Evolutionary conservation across 2,888 invertebrate species (phyloP).

Genomic region (Drosophila multiciliata): DNA sequence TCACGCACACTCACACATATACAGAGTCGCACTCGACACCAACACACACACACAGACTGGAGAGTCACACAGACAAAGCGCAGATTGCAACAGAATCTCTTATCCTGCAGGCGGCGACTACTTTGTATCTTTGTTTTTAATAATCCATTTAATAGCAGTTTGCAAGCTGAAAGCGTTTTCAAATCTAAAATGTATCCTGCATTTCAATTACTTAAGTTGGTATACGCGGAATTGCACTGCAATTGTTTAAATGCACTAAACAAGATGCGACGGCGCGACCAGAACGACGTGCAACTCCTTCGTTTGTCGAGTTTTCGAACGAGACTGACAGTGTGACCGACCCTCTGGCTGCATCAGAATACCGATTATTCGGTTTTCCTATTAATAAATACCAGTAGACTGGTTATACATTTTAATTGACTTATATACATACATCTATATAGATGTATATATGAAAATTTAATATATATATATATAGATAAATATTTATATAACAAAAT

Average conservation of each 20-base stretch:
- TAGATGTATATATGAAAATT: no score
- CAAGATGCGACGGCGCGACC: constrained; percentile 61
- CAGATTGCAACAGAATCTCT: constrained; percentile 64
- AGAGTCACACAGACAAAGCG: constrained; percentile 70
- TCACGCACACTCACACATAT: constrained; percentile 8
- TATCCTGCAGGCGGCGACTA: constrained; percentile 60
- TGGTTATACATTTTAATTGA: neutral
- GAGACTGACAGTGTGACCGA: constrained; percentile 56
- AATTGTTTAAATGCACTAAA: constrained; percentile 72
- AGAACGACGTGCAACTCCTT: constrained; percentile 30
- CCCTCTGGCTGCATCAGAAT: constrained; percentile 21
- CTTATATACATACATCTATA: neutral
- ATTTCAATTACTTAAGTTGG: constrained; percentile 29
- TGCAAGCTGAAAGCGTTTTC: constrained; percentile 7
- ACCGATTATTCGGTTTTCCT: constrained; percentile 22
- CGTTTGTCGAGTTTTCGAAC: constrained; percentile 61
- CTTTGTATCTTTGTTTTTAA: constrained; percentile 32
- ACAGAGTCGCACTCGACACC: neutral
- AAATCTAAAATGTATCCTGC: constrained; percentile 1
- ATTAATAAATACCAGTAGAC: constrained; percentile 35
- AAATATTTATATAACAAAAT: no score
- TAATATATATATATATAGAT: no score
- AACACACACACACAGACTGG: constrained; percentile 1
- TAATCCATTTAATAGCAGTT: neutral
- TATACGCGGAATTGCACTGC: constrained; percentile 57